These are phyloP conservation scores for Rhaphigaster nebulosa DNA, from an alignment of 2,888 invertebrate genomes.

Conservation along the genomic window DNA sequence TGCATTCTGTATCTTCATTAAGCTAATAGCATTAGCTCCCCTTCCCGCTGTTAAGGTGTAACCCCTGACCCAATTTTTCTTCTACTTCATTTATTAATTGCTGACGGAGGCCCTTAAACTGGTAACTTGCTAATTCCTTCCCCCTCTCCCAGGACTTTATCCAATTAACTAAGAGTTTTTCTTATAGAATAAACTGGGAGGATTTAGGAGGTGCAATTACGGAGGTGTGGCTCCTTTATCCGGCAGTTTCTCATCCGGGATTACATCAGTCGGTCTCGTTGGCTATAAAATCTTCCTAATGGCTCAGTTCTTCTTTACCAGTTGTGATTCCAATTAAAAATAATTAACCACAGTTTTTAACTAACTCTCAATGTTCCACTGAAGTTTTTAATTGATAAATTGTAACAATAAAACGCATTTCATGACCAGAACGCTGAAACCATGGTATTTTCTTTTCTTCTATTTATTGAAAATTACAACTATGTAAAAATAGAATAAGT, in stretches of 20 bases:
- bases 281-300: slow-evolving; percentile 18
- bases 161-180: slow-evolving; percentile 55
- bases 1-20: slow-evolving; percentile 73
- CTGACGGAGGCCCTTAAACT: slow-evolving; percentile 59
- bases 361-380: neutral
- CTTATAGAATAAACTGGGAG: slow-evolving; percentile 42
- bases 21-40: slow-evolving; percentile 72
- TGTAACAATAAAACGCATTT: neutral
- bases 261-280: neutral
- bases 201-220: slow-evolving; percentile 13
- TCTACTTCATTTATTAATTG: slow-evolving; percentile 61
- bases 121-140: slow-evolving; percentile 63
- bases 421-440: neutral
- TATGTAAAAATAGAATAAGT: too few species aligned
- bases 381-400: neutral
- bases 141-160: slow-evolving; percentile 39
- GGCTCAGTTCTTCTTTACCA: neutral
- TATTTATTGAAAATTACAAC: too few species aligned
- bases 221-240: slow-evolving; percentile 29
- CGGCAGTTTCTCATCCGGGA: slow-evolving; percentile 3
- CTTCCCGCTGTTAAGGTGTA: slow-evolving; percentile 61
- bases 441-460: neutral
- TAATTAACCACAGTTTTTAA: slow-evolving; percentile 23
- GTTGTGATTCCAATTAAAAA: slow-evolving; percentile 10
- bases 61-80: slow-evolving; percentile 61